Percentiles rank a stretch among this genome's conserved stretches.
phyloP scores from a whole-genome alignment of 2,113 vertebrate species.

The Eubucco bourcierii region DNA sequence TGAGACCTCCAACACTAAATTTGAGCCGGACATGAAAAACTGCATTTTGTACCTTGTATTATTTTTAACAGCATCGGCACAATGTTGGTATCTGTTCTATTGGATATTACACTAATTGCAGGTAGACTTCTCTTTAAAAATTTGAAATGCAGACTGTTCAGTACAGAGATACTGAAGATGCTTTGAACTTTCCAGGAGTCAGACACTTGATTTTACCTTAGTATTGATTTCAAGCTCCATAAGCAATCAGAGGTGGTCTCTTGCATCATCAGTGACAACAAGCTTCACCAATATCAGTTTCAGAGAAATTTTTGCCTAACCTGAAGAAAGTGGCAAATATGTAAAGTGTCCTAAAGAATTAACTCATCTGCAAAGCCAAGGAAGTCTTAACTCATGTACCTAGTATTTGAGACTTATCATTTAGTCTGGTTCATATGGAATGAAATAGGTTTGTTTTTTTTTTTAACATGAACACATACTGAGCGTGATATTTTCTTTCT shows the following conservation, averaged over 20 bases:
- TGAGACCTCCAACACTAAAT: not conserved
- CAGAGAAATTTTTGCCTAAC: conserved; percentile 23
- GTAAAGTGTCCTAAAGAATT: not conserved
- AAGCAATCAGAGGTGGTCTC: not conserved
- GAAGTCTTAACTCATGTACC: not conserved
- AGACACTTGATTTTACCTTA: not conserved
- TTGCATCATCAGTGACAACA: not conserved
- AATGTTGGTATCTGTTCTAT: not conserved
- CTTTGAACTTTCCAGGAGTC: not conserved
- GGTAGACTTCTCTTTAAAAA: not conserved
- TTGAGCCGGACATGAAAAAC: not conserved
- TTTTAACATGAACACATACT: not conserved
- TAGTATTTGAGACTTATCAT: not conserved
- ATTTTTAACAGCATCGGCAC: not conserved
- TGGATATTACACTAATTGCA: not conserved
- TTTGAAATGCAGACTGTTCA: not conserved
- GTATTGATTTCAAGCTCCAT: not conserved
- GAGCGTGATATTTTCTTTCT: not conserved
- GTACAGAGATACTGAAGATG: not conserved
- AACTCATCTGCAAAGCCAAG: not conserved
- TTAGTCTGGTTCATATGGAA: not conserved
- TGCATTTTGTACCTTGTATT: not conserved
- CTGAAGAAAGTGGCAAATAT: not conserved
- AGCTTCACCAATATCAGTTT: not conserved
- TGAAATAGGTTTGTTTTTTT: not conserved